Evolutionary conservation across 2,888 invertebrate genomes (phyloP), one percentile per base, ranked within the genome.

Genomic region (Asteroscopus sphinx): DNA sequence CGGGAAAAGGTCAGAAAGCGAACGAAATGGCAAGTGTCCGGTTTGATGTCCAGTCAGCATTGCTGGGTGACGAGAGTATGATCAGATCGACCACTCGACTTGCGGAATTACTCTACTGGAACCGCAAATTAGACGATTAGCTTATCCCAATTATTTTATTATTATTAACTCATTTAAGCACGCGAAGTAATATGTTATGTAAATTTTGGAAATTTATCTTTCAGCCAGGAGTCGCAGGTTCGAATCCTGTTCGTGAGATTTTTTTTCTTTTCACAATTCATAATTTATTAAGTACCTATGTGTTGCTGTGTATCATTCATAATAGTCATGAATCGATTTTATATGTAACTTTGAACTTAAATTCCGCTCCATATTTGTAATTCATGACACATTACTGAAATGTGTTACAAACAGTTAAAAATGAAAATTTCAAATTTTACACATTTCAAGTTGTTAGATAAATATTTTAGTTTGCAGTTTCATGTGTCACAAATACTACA

Each of bases 1-100:
- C 91, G 89, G 90, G 92, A 91, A 92, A 91, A 93, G 94, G 94
- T 94, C 93, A 93, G 93, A 86, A 93, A 93, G 92, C 90, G 93
- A 92, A 93, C 86, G 82, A 86, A 91, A 92, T 90, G 91, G 92
- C 91, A 93, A 93, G 92, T 91, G 93, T 91, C 91, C 91, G 87
- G 88, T 87, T 83, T 88, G 89, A 88, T 89, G 92, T 83, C 83
- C 82, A 89, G 86, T 94, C 93, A 93, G 93, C 93, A 86, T 66
- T 85, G 80, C 82, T 81, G 74, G 81, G 65, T 83, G 82, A 79
- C 69, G 73, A 49, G 74, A 70, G 73, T 65, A 56, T 79, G 82
- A 85, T 90, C 58, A 61, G 35, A 64, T 49, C 45, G 12, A 49
- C 66, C 39, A 77, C 64, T 69, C 6, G 30, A 82, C 88, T 90